Evolutionary conservation across 2,797 vertebrate genomes (phyloP), one percentile per base, ranked within the genome.

Genomic region (Anguilla anguilla): DNA sequence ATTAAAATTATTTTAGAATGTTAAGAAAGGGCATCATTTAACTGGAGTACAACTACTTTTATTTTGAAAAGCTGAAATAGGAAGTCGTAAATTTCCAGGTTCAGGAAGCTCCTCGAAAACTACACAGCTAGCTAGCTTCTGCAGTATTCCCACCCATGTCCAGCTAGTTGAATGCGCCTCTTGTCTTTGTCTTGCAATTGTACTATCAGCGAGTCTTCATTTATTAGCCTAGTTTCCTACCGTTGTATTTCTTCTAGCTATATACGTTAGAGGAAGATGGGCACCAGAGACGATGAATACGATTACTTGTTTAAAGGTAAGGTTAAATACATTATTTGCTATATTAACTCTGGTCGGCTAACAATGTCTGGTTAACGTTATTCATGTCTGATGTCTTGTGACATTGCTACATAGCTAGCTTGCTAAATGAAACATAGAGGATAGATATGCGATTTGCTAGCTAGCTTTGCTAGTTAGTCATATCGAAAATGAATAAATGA

Each of bases 291-390:
- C 61, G 84, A 85, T 67, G 84, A 85, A 85, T 85, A 85, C 53
- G 84, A 85, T 39, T 85, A 85, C 25, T 67, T 85, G 84, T 85
- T 85, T 39, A 85, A 85, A 85, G 84, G 84, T 85, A 85, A 85
- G 9, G 35, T 15, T 46, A 51, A 19, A 28, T 25, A 69, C 46
- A 51, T 82, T n/a, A 82, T 82, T 79, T 46, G 72, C 72, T 49
- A 25, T 49, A 3, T 46, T 43, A 22, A 81, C 77, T 46, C 25
- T 51, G 46, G 22, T 46, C 43, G 46, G 46, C 22, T 51, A 51
- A 46, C 79, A 25, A 13, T 25, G n/a, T 22, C 22, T 82, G 35
- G 35, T 19, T 77, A 77, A 17, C 72, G 11, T 64, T 28, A 69
- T 67, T 25, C 5, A 25, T 82, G 79, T 82, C 46, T 0, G 79